Percentiles rank a stretch among this genome's conserved stretches.
These are phyloP conservation scores for Ascaphus truei DNA, from an alignment of 2,113 vertebrate genomes.

Conservation along the genomic window DNA sequence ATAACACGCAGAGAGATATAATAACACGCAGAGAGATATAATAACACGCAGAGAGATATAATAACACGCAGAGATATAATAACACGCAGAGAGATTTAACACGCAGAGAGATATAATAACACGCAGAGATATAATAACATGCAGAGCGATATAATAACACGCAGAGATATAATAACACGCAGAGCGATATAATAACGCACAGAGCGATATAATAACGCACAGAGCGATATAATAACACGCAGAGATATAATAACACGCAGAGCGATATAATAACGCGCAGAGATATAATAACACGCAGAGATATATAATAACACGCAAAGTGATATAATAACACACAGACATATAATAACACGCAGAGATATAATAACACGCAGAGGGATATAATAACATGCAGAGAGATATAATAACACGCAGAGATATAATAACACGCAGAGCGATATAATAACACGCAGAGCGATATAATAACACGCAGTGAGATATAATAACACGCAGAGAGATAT, in stretches of 20 bases:
- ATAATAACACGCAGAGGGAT: not conserved
- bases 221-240: not conserved
- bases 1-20: too few relatives aligned
- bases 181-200: too few relatives aligned
- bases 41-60: not conserved
- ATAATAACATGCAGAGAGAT: too few relatives aligned
- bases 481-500: not conserved
- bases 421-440: not conserved
- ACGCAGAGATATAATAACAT: too few relatives aligned
- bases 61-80: too few relatives aligned
- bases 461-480: too few relatives aligned
- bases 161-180: not conserved
- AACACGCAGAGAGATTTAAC: too few relatives aligned
- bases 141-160: too few relatives aligned
- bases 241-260: not conserved
- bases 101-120: not conserved
- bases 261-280: too few relatives aligned
- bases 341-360: not conserved
- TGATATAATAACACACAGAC: too few relatives aligned
- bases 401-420: not conserved
- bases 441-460: too few relatives aligned
- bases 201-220: too few relatives aligned
- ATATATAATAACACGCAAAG: not conserved
- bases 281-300: not conserved
- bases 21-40: not conserved